phyloP scores from a whole-genome alignment of 2,113 vertebrate genomes.

The Brachyhypopomus occidentalis region DNA sequence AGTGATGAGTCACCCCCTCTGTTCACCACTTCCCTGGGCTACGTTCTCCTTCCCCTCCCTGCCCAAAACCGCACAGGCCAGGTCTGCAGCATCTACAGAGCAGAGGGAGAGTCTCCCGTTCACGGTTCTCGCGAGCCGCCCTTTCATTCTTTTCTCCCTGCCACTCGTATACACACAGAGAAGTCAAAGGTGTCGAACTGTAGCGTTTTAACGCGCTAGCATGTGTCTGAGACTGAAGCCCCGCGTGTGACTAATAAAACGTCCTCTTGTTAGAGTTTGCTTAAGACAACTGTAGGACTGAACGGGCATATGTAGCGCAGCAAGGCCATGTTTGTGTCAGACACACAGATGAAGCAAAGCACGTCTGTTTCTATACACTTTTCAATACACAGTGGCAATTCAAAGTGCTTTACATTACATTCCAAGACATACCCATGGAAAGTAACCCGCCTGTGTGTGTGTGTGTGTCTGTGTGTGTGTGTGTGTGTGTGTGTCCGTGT shows the following conservation, averaged over 20 bases:
- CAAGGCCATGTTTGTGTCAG: not conserved
- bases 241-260: not conserved
- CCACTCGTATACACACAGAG: not conserved
- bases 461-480: too few relatives aligned
- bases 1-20: constrained; percentile 51
- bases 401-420: too few relatives aligned
- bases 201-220: not conserved
- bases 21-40: constrained; percentile 46
- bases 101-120: not conserved
- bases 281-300: not conserved
- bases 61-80: not conserved
- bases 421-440: too few relatives aligned
- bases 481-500: too few relatives aligned
- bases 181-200: not conserved
- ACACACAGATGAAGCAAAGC: not conserved
- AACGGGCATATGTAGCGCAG: not conserved
- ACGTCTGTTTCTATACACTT: too few relatives aligned
- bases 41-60: constrained; percentile 29
- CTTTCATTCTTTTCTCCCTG: not conserved
- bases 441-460: too few relatives aligned
- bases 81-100: constrained; percentile 24
- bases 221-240: not conserved
- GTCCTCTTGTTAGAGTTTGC: too few relatives aligned
- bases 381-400: too few relatives aligned
- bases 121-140: too few relatives aligned